Evolutionary conservation across 2,797 vertebrate species (phyloP), one percentile per base, ranked within the genome.

Genomic region (Clamator glandarius): DNA sequence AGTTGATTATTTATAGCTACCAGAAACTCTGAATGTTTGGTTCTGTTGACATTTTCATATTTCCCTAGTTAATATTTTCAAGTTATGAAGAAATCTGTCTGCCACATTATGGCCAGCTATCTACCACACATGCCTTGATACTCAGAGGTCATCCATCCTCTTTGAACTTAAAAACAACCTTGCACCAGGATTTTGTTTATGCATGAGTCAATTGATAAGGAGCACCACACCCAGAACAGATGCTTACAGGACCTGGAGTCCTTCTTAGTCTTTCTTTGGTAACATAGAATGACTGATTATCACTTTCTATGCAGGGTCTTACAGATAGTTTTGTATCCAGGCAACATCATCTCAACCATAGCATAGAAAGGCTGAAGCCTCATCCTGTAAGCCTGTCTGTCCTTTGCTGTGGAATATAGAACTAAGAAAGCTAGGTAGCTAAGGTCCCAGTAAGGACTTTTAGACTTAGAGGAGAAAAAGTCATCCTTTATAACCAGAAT

Each of bases 121-220:
- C 12, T 73, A 7, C 29, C 25, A 9, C 29, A 39, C 24, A 24
- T 28, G 12, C 11, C 14, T 4, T 35, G 39, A 39, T 8, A 41
- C 20, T 51, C 31, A 48, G 68, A 76, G 26, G 7, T 59, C 31
- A 48, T 39, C 21, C 3, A 26, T 16, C 14, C 18, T 77, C 44
- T 42, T 7, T 39, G 57, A 87, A 76, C 23, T 58, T 76, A 59
- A 28, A 59, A 28, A 14, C 73, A 63, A 74, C 12, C 10, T 8
- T 55, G 18, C 67, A 67, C 14, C 15, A 44, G 11, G 46, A 20
- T 0, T 58, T 26, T 24, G 14, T 26, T 46, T 77, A 46, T 8
- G 23, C 9, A 35, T 59, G 13, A 59, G 31, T 29, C 0, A 0
- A 19, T 31, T 18, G 16, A 52, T 33, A n/a, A 89, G 11, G 16